These are phyloP conservation scores for Pogonus chalceus DNA, from an alignment of 1,140 invertebrate species.

Conservation along the genomic window DNA sequence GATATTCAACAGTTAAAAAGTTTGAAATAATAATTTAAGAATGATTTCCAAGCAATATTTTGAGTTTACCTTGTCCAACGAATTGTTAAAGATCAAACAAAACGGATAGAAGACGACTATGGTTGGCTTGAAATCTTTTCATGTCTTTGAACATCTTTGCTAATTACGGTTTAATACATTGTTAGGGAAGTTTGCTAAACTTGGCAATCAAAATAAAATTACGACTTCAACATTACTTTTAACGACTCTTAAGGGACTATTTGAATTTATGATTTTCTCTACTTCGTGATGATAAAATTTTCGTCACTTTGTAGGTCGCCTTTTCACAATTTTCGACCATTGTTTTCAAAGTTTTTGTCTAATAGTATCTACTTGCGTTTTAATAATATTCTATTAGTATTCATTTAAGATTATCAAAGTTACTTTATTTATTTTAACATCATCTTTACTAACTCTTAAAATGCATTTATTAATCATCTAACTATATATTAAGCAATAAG, in stretches of 20 bases:
- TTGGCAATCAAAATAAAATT: slow-evolving; percentile 3
- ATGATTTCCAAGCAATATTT: too few species aligned
- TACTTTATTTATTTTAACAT: too few species aligned
- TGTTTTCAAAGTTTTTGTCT: background rate
- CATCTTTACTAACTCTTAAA: too few species aligned
- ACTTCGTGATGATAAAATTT: background rate
- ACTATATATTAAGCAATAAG: background rate
- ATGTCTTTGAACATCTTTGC: background rate
- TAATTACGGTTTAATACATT: slow-evolving; percentile 7
- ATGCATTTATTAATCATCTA: too few species aligned
- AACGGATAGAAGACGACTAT: too few species aligned
- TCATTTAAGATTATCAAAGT: background rate
- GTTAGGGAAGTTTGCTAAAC: background rate
- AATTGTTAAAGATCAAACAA: slow-evolving; percentile 3
- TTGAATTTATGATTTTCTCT: slow-evolving; percentile 5
- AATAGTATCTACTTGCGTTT: background rate
- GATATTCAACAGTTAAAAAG: too few species aligned
- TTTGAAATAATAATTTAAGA: too few species aligned
- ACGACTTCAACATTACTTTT: slow-evolving; percentile 7
- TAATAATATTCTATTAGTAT: background rate
- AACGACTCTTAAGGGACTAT: slow-evolving; percentile 4
- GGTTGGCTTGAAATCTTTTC: background rate
- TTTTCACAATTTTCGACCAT: background rate
- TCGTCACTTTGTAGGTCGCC: background rate
- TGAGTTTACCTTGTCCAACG: too few species aligned